Evolutionary conservation across 2,113 vertebrate genomes (phyloP).

Genomic region (Lanius collurio): DNA sequence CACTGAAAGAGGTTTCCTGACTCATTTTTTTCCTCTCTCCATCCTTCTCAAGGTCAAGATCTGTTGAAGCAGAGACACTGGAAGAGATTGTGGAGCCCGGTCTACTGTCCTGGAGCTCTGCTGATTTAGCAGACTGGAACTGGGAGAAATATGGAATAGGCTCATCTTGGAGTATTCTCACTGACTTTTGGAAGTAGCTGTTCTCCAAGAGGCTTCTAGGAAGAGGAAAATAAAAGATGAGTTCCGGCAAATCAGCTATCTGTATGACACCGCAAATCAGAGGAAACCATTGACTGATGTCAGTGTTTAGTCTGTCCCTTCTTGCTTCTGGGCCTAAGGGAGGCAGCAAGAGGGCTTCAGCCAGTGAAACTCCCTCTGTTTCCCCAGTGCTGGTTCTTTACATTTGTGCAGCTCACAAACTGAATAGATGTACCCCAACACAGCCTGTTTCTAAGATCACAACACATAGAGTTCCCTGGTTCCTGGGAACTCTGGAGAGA

Average conservation of each 20-base stretch:
- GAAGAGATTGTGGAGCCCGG: neutral
- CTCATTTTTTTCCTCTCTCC: neutral
- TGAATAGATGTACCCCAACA: neutral
- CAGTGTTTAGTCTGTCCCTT: neutral
- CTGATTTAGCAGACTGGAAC: slow-evolving; percentile 37
- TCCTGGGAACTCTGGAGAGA: neutral
- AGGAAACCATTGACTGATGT: neutral
- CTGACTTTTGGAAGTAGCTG: slow-evolving; percentile 70
- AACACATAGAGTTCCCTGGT: neutral
- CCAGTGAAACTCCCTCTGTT: neutral
- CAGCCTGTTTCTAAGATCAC: neutral
- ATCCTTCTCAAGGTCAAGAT: neutral
- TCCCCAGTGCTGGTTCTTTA: neutral
- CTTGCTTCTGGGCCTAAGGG: neutral
- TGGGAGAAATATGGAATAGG: slow-evolving; percentile 80
- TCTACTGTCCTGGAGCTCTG: neutral
- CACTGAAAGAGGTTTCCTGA: neutral
- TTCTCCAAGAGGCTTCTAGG: slow-evolving; percentile 82
- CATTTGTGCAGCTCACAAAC: neutral
- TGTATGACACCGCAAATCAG: neutral
- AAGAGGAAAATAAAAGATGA: neutral
- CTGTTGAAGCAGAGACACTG: neutral
- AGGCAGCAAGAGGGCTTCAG: neutral
- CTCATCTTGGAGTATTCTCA: slow-evolving; percentile 63
- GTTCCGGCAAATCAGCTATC: neutral